These are phyloP conservation scores for Trichonephila clavata DNA, from an alignment of 1,140 invertebrate genomes.

Conservation along the genomic window DNA sequence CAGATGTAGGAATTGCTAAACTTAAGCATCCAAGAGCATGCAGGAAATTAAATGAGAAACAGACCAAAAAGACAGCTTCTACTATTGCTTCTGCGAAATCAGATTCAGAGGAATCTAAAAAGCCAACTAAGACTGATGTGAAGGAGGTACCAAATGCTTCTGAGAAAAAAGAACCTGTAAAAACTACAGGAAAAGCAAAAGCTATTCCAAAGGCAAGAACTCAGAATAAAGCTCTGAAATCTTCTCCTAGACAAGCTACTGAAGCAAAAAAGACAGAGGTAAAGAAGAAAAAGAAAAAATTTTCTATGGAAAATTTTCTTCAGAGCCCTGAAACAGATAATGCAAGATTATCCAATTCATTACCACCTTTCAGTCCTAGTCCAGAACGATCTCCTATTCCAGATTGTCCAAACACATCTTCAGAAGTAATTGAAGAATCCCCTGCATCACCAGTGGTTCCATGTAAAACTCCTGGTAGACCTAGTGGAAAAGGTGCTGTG, in stretches of 20 bases:
- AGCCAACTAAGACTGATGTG: neutral
- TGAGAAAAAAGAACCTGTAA: slow-evolving; percentile 44
- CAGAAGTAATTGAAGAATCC: neutral
- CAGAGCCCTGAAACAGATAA: slow-evolving; percentile 57
- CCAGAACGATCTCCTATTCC: slow-evolving; percentile 45
- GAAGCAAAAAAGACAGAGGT: slow-evolving; percentile 56
- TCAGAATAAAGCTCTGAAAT: slow-evolving; percentile 41
- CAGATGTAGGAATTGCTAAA: slow-evolving; percentile 35
- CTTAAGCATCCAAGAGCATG: slow-evolving; percentile 71
- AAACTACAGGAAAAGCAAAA: neutral
- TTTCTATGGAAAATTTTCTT: slow-evolving; percentile 64
- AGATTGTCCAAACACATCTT: slow-evolving; percentile 30
- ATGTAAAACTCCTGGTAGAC: neutral
- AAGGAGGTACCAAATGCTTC: neutral
- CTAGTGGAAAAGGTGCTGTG: neutral
- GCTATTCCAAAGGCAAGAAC: neutral
- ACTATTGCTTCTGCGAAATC: neutral
- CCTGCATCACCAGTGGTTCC: neutral
- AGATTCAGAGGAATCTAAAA: slow-evolving; percentile 22
- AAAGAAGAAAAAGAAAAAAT: slow-evolving; percentile 70
- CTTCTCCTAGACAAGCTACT: neutral
- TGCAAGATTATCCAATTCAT: neutral
- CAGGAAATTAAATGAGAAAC: slow-evolving; percentile 59
- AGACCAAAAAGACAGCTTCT: neutral
- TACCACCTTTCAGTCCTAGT: slow-evolving; percentile 51